Base-by-base conservation (phyloP, 2,888 invertebrate genomes). In the Steromphala cineraria region DNA sequence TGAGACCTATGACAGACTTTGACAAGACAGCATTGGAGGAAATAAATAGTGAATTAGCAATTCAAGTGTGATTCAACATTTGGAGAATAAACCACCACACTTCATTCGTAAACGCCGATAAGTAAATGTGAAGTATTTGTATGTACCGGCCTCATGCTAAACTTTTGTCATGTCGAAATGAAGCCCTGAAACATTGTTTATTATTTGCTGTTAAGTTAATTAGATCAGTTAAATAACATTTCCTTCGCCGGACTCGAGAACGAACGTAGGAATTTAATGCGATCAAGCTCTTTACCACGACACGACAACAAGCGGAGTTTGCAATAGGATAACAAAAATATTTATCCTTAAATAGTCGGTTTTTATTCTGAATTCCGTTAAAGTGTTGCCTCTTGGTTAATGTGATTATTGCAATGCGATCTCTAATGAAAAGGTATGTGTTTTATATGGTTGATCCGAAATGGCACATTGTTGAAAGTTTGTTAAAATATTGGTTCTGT, bases 1-100 rank as follows among this genome's bases (percentile, higher is more conserved):
- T 13, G 46, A 10, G 46, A 5, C 13, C 46, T 46, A 46, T 46
- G 46, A 46, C 46, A 46, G 46, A 10, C 46, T 4, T 13, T 46
- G 46, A 46, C 46, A 46, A 46, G 46, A 46, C 13, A 13, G 7
- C 13, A 1, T 46, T 46, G 46, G 13, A 46, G 46, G 71, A 19
- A 71, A 71, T 71, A 71, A 71, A 71, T 71, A 71, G 31, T 36
- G 71, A 71, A 71, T 71, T 71, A 40, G 36, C 71, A 71, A 71
- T 71, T 71, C 71, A 76, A 76, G 76, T 76, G 76, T 55, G 31
- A 76, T 55, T 55, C 76, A 76, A 76, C 55, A 76, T 76, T 76
- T 76, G 55, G 55, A 76, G n/a, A 13, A 53, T 46, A 76, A 71
- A 36, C 19, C 31, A 17, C 40, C 17, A 17, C 71, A 71, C 31